phyloP scores from a whole-genome alignment of 2,797 vertebrate species.

The Hippocampus kuda region DNA sequence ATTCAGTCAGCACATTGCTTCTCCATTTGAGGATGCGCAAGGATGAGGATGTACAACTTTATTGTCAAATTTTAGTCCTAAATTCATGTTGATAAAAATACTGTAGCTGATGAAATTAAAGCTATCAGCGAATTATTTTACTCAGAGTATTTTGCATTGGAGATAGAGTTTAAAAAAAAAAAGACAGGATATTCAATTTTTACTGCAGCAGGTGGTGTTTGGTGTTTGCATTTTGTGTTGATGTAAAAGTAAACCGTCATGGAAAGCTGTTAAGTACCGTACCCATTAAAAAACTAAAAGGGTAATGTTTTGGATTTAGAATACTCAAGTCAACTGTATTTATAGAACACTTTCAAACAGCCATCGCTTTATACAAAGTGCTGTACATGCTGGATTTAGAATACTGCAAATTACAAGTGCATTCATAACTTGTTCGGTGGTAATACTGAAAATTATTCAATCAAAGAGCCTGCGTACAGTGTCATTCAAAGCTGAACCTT shows the following conservation, averaged over 20 bases:
- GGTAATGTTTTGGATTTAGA: not conserved
- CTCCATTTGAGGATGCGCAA: no score
- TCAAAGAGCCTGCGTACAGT: no score
- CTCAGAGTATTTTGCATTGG: not conserved
- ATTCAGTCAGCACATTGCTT: no score
- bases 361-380: no score
- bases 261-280: not conserved
- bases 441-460: not conserved
- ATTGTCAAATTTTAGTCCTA: not conserved
- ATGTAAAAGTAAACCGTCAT: not conserved
- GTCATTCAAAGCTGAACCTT: no score
- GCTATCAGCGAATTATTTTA: not conserved
- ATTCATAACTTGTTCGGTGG: not conserved
- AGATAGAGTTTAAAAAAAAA: not conserved
- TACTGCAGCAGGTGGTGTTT: no score
- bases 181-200: no score
- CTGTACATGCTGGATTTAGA: not conserved
- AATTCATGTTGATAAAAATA: not conserved
- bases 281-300: not conserved
- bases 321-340: not conserved
- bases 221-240: not conserved
- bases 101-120: not conserved
- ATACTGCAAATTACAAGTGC: not conserved
- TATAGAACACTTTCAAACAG: no score
- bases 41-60: no score